Evolutionary conservation across 2,888 invertebrate species (phyloP).

Genomic region (Chaitophorus viminalis): DNA sequence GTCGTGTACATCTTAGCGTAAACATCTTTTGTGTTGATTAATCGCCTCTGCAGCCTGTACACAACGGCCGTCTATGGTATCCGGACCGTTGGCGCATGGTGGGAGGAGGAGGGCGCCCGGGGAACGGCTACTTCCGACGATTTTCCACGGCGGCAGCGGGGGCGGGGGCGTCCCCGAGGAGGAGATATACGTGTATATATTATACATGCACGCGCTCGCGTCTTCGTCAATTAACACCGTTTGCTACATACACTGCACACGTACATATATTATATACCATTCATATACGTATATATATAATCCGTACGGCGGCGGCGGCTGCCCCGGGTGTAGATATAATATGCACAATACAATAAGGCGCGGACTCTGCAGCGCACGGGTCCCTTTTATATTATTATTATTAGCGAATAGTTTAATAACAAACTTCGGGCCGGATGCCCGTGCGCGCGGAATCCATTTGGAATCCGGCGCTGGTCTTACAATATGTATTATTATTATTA

Average conservation of each 20-base stretch:
- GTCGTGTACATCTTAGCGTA: slow-evolving; percentile 63
- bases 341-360: neutral
- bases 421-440: slow-evolving; percentile 53
- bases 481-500: too few species aligned
- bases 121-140: slow-evolving; percentile 60
- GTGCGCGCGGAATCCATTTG: slow-evolving; percentile 52
- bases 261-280: too few species aligned
- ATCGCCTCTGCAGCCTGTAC: slow-evolving; percentile 44
- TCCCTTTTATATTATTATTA: slow-evolving; percentile 60
- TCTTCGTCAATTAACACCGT: slow-evolving; percentile 60
- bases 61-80: neutral
- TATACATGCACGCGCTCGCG: neutral
- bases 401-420: slow-evolving; percentile 61
- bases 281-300: too few species aligned
- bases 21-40: slow-evolving; percentile 61
- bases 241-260: too few species aligned
- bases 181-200: neutral
- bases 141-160: slow-evolving; percentile 23
- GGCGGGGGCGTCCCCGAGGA: slow-evolving; percentile 51
- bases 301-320: slow-evolving; percentile 15
- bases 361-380: slow-evolving; percentile 28
- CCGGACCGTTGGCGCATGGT: neutral
- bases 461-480: slow-evolving; percentile 46
- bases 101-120: neutral
- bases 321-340: slow-evolving; percentile 25